phyloP scores from a whole-genome alignment of 2,797 vertebrate genomes.

The Moxostoma hubbsi region DNA sequence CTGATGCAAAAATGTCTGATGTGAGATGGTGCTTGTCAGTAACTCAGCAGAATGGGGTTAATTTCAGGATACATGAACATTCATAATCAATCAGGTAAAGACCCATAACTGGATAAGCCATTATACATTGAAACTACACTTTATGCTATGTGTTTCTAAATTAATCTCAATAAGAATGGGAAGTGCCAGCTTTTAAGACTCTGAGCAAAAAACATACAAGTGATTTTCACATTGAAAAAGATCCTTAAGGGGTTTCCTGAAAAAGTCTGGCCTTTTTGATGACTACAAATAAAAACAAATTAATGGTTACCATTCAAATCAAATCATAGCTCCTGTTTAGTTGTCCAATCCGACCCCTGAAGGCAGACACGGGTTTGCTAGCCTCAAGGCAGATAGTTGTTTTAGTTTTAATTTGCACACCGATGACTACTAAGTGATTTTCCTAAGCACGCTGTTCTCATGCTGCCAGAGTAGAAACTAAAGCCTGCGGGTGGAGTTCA shows the following conservation, averaged over 20 bases:
- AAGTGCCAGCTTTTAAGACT: not conserved
- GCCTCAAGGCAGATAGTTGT: slow-evolving; percentile 8
- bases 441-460: slow-evolving; percentile 63
- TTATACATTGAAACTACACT: not conserved
- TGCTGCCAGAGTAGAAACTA: slow-evolving; percentile 69
- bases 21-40: too few species aligned
- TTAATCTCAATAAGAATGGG: not conserved
- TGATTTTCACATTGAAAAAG: slow-evolving; percentile 20
- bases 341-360: slow-evolving; percentile 34
- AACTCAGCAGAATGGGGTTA: too few species aligned
- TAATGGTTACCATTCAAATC: slow-evolving; percentile 32
- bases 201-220: slow-evolving; percentile 12
- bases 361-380: slow-evolving; percentile 18
- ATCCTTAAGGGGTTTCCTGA: not conserved
- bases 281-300: slow-evolving; percentile 39
- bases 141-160: not conserved
- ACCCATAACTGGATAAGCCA: not conserved
- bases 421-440: slow-evolving; percentile 69
- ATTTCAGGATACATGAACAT: too few species aligned
- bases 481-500: slow-evolving; percentile 71
- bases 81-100: not conserved
- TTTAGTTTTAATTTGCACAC: slow-evolving; percentile 54
- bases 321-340: slow-evolving; percentile 46
- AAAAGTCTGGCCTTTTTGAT: slow-evolving; percentile 29
- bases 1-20: too few species aligned